Evolutionary conservation across 2,888 invertebrate genomes (phyloP), one percentile per base, ranked within the genome.

Genomic region (Drosophila paranaensis): DNA sequence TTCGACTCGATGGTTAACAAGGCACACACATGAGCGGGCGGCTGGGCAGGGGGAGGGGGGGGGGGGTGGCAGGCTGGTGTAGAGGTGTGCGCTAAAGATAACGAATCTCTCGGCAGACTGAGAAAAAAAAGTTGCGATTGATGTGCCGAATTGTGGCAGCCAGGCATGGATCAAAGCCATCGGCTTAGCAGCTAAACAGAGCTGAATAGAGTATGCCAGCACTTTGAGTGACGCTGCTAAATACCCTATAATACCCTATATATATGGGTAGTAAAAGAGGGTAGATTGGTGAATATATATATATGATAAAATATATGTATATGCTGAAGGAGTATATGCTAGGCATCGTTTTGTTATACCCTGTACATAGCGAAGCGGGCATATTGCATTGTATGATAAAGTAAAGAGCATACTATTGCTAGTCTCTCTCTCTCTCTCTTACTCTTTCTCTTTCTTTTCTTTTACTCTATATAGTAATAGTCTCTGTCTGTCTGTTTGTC

Each of bases 71-170:
- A 20, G 33, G 33, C 33, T 10, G 33, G 33, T 10, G 37, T 57
- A 56, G 53, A 67, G 70, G 61, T 76, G 77, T 65, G 33, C 67
- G 65, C 69, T 62, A 39, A 71, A 74, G 87, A 86, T 82, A 74
- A 83, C 87, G 78, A 71, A 71, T 74, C 70, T 82, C 70, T 82
- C 62, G 70, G 74, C 30, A 10, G 48, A 48, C 50, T 48, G 10
- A 45, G 3, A 56, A 33, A 6, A 37, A 39, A 40, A 54, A 40
- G 40, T 37, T 54, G 58, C 74, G 75, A 86, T 82, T 86, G 87
- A 82, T 73, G 74, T 72, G 75, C 63, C 70, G 60, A 64, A 66
- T 60, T 60, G 55, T 35, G 58, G 39, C 57, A 55, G 55, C 51
- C 51, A 25, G 43, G n/a, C 30, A 54, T 40, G 45, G 46, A 60